Conservation (phyloP, 2,888 invertebrate genomes). For the Lepas anatifera region DNA sequence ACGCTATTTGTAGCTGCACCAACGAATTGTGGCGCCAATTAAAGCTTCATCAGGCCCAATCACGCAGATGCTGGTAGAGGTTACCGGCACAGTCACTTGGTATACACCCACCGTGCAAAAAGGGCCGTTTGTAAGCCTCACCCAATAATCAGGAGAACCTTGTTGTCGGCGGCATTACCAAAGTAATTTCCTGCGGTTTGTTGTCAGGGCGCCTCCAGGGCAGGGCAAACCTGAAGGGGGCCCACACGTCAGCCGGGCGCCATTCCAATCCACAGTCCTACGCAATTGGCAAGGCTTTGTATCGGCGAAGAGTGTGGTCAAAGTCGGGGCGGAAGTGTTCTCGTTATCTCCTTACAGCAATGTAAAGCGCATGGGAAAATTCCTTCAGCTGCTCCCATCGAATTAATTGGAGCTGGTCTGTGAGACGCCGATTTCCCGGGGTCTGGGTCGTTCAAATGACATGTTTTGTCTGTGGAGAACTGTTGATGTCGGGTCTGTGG, state of each 20-base stretch:
- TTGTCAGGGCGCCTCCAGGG: neutral
- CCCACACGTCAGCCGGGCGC: neutral
- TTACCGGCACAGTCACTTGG: no score
- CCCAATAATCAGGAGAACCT: no score
- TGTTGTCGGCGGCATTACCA: neutral
- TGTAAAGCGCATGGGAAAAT: neutral
- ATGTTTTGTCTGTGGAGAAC: no score
- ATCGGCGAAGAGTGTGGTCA: neutral
- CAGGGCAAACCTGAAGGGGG: neutral
- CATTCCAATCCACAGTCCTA: neutral
- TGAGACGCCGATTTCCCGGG: neutral
- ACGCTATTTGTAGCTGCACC: no score
- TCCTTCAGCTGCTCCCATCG: neutral
- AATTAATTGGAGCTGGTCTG: neutral
- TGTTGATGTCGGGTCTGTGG: no score
- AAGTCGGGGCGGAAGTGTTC: neutral
- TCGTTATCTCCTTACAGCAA: neutral
- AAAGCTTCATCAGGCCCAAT: neutral
- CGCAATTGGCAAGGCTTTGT: neutral
- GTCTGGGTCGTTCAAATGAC: neutral
- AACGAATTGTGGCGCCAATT: neutral
- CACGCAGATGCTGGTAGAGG: neutral
- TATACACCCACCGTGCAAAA: neutral
- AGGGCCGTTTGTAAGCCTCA: neutral
- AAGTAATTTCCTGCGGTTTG: neutral